Evolutionary conservation across 2,888 invertebrate species (phyloP), one percentile per base, ranked within the genome.

Genomic region (Poecilus cupreus): DNA sequence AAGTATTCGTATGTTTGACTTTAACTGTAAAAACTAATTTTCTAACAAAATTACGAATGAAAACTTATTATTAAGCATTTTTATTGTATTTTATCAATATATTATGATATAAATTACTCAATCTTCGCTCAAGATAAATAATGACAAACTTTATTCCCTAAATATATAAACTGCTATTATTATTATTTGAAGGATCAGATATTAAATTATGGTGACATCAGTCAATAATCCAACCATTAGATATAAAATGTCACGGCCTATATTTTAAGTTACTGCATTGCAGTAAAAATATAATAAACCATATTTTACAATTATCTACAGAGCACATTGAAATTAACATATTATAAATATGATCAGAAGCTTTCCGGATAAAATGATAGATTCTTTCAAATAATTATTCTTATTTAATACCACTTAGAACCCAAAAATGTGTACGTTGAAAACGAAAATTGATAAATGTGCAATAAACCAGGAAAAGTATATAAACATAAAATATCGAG

Each of bases 301-400:
- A 20, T 64, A 11, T 24, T 11, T 22, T 64, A 18, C 46, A 32
- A 32, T 6, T 3, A 32, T 32, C 32, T 6, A 0, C 2, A 32
- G 4, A 32, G 32, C 32, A 6, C 32, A 78, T 57, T 46, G 70
- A 54, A 49, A 82, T 82, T 77, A 81, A 39, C 68, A 43, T 76
- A n/a, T n/a, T n/a, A n/a, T n/a, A n/a, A n/a, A n/a, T n/a, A n/a
- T n/a, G n/a, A n/a, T n/a, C n/a, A n/a, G n/a, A n/a, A n/a, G n/a
- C n/a, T n/a, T n/a, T n/a, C 64, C 60, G 78, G 57, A 82, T 83
- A 82, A 84, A 79, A 78, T n/a, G n/a, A n/a, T n/a, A n/a, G n/a
- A 82, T 1, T 13, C 37, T 70, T 24, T 37, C 57, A 72, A 60
- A 78, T 60, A 4, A 54, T n/a, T 32, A 32, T 32, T 32, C 32